Evolutionary conservation across 2,113 vertebrate species (phyloP).

Genomic region (Xyliphius kryptos): DNA sequence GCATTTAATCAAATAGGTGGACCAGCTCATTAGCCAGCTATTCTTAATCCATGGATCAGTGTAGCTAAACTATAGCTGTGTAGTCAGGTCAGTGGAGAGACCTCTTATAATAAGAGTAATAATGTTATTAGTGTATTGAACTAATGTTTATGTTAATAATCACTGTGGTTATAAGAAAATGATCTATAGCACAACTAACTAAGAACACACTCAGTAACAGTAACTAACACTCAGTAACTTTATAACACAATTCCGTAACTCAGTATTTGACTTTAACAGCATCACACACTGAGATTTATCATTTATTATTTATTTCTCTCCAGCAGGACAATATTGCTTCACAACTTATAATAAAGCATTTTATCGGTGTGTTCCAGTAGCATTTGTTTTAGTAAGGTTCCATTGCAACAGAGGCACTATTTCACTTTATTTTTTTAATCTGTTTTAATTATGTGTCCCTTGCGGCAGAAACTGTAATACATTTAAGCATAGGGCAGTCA

Average conservation of each 20-base stretch:
- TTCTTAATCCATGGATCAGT: no score
- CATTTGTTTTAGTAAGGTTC: background rate
- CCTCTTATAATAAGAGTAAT: no score
- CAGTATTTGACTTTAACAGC: background rate
- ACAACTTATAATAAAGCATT: background rate
- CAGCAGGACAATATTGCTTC: background rate
- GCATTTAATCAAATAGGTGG: no score
- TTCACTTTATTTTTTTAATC: no score
- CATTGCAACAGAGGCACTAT: background rate
- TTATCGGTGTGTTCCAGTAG: background rate
- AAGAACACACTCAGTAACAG: no score
- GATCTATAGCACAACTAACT: no score
- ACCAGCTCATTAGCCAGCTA: no score
- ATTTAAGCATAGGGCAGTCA: constrained; percentile 19
- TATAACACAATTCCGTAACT: background rate
- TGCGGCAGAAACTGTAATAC: constrained; percentile 3
- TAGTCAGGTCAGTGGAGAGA: no score
- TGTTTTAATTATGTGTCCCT: constrained; percentile 4
- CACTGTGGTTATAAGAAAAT: background rate
- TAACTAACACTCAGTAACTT: no score
- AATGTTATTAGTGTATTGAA: no score
- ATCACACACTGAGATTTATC: background rate
- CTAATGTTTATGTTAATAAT: no score
- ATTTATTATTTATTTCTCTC: background rate
- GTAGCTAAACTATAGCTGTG: no score